Evolutionary conservation across 2,113 vertebrate genomes (phyloP), one percentile per base, ranked within the genome.

Genomic region (Choloepus hoffmanni): DNA sequence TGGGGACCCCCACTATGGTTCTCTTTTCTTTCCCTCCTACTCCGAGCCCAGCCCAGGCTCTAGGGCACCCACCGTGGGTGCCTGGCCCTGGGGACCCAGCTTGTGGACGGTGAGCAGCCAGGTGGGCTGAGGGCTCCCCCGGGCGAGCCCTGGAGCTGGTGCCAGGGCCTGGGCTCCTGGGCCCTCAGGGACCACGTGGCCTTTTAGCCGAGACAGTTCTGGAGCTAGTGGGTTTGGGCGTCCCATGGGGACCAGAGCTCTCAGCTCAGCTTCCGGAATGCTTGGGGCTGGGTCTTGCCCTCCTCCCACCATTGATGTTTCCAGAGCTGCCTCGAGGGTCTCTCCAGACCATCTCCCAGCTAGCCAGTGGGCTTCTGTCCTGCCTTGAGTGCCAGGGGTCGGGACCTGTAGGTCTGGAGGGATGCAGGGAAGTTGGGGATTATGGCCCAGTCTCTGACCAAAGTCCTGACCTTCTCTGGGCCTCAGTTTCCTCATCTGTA

Each of bases 401-500:
- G 10, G 74, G 50, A 45, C 70, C 40, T 45, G 43, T 23, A 43
- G 67, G 12, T 65, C 18, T 15, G 13, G 7, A 53, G 24, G 21
- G 3, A 16, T 62, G 62, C 8, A 26, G 81, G 26, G 72, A 65
- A 53, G 45, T 33, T 11, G 73, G 70, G 7, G 78, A 50, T 23
- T 15, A 6, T 16, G 19, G 45, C 36, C 63, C 18, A 4, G 58
- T 18, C 26, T 74, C 73, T 62, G 33, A 45, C 53, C 11, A 48
- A 72, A 40, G 33, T 50, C 50, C 74, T 70, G 50, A 28, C 14
- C 33, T 24, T 78, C 33, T 2, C 23, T 84, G 68, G 74, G 78
- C 40, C 92, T 95, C 89, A 72, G 85, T 85, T 89, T 94, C 45
- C 68, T 67, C 83, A 26, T 65, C 85, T 94, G 63, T 81, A 58